Evolutionary conservation across 2,113 vertebrate species (phyloP), one percentile per base, ranked within the genome.

Genomic region (Anoplopoma fimbria): DNA sequence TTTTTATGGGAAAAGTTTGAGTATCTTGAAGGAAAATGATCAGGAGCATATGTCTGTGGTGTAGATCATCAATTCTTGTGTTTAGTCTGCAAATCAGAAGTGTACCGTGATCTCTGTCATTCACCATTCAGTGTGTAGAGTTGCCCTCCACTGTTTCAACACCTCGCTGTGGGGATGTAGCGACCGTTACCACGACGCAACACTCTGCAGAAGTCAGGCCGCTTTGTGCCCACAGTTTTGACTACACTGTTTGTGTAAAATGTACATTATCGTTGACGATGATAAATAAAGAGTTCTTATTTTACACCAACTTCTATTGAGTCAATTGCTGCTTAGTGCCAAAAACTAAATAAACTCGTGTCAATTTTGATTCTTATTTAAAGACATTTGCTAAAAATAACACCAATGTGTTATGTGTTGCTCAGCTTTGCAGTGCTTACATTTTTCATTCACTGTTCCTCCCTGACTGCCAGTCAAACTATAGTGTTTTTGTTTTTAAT

Each of bases 251-350:
- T 9, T 53, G 10, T 75, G 40, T 69, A 10, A 40, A 64, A 70
- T 79, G 36, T 31, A 33, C 21, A 27, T 61, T 72, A 29, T 60
- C 0, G 9, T 74, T 70, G 40, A 36, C 31, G 63, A 65, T 34
- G 33, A 42, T 58, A 2, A 90, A 81, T 88, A 82, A 85, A 81
- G 19, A 67, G 5, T 29, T 77, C 33, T 69, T n/a, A 69, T 69
- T 65, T 82, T 67, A 63, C 71, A 69, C 69, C 14, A 25, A 21
- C 15, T 9, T 79, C 15, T 63, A 33, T 25, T 79, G 75, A 63
- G 71, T 77, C 21, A 45, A 1, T 69, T 38, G 4, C 19, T 79
- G 36, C 64, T 69, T 6, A 7, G 62, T 74, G 79, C 13, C 7
- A 53, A 67, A 63, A 45, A 63, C 55, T 7, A 9, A 51, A 23